phyloP scores from a whole-genome alignment of 2,113 vertebrate genomes.

The Python bivittatus region DNA sequence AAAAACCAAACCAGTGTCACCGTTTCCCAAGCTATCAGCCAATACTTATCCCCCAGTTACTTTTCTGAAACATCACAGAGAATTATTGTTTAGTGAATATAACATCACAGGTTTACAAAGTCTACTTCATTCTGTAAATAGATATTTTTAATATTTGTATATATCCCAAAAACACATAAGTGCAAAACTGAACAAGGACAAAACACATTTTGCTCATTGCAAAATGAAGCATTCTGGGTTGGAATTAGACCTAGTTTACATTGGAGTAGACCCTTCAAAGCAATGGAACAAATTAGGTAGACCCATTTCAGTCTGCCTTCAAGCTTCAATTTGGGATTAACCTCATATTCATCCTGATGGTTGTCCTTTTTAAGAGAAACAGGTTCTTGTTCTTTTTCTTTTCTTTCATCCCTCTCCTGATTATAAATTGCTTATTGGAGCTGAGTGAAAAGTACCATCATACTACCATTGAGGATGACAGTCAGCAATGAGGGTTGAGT shows the following conservation, averaged over 20 bases:
- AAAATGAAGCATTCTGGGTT: background rate
- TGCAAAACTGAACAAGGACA: background rate
- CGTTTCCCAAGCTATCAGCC: too few species aligned
- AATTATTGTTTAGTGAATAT: background rate
- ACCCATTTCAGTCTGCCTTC: background rate
- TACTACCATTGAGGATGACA: too few species aligned
- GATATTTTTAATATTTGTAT: background rate
- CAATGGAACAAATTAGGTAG: background rate
- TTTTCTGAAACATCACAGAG: background rate
- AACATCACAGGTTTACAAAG: background rate
- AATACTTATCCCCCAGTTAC: background rate
- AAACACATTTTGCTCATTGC: background rate
- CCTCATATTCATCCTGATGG: too few species aligned
- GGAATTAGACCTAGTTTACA: background rate
- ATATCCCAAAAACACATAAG: background rate
- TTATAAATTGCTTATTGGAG: too few species aligned
- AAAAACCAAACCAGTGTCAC: too few species aligned
- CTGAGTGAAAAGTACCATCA: too few species aligned
- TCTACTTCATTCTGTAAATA: background rate
- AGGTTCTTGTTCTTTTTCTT: too few species aligned
- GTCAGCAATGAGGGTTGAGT: too few species aligned
- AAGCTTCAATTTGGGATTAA: too few species aligned
- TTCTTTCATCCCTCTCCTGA: too few species aligned
- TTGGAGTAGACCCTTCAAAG: background rate
- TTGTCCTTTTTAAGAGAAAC: too few species aligned